A percentile compares a stretch with the other conserved stretches of the same genome.
phyloP scores from a whole-genome alignment of 1,140 invertebrate genomes.

The Drosophila mauritiana region DNA sequence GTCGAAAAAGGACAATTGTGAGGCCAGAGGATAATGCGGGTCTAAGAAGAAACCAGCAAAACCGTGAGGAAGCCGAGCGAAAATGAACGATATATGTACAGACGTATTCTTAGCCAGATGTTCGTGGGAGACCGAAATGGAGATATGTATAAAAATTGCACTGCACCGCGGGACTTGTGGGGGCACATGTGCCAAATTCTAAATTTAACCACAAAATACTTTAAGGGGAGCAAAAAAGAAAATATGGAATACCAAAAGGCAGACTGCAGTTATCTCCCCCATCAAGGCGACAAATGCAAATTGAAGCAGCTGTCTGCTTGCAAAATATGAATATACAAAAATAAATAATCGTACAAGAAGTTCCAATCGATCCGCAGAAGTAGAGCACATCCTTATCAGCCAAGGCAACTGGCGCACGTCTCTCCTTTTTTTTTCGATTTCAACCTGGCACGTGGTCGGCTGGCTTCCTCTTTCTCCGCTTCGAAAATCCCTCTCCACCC shows the following conservation, averaged over 20 bases:
- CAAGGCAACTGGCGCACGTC: conserved; percentile 77
- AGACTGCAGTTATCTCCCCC: conserved; percentile 57
- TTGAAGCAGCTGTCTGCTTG: conserved; percentile 52
- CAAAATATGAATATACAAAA: conserved; percentile 64
- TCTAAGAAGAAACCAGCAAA: conserved; percentile 34
- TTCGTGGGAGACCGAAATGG: conserved; percentile 57
- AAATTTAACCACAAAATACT: conserved; percentile 61
- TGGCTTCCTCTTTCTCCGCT: conserved; percentile 45
- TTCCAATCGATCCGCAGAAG: conserved; percentile 26
- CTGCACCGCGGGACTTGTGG: conserved; percentile 31
- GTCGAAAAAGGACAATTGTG: conserved; percentile 57
- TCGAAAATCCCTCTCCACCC: conserved; percentile 33
- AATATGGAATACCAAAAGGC: conserved; percentile 7
- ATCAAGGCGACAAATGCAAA: conserved; percentile 44
- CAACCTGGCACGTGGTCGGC: conserved; percentile 52
- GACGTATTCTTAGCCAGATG: conserved; percentile 25
- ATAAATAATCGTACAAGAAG: conserved; percentile 32
- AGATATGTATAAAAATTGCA: conserved; percentile 26
- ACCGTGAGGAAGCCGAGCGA: conserved; percentile 17
- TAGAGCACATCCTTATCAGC: conserved; percentile 56
- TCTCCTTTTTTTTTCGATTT: conserved; percentile 24
- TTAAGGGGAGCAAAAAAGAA: conserved; percentile 27
- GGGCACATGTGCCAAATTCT: conserved; percentile 57
- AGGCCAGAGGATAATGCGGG: conserved; percentile 58
- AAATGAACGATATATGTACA: conserved; percentile 19